Conservation (phyloP, 2,797 vertebrate species). For the Valencia hispanica region DNA sequence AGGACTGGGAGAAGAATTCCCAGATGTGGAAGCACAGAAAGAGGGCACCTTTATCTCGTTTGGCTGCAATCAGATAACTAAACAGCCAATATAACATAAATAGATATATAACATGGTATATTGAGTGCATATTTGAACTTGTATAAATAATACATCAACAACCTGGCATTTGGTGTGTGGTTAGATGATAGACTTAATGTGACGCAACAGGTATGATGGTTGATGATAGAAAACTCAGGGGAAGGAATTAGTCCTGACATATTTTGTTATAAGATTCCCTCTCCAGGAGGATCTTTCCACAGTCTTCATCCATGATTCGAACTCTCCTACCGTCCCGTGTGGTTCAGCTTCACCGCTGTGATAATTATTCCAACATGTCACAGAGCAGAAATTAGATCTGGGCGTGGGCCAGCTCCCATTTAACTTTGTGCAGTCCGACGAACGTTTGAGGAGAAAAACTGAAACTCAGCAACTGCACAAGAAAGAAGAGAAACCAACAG, state of each 20-base stretch:
- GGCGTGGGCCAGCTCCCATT: constrained; percentile 52
- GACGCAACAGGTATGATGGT: background rate
- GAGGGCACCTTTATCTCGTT: constrained; percentile 29
- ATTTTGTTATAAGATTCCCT: constrained; percentile 21
- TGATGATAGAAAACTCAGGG: constrained; percentile 12
- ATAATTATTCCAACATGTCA: constrained; percentile 74
- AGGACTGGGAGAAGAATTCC: constrained; percentile 42
- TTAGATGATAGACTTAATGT: background rate
- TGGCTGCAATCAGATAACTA: background rate
- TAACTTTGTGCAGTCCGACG: constrained; percentile 37
- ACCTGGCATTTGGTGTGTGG: background rate
- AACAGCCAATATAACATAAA: background rate
- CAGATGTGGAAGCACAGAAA: constrained; percentile 58
- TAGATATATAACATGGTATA: background rate
- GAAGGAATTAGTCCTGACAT: constrained; percentile 22
- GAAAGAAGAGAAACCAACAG: constrained; percentile 38
- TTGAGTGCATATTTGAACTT: background rate
- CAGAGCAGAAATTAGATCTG: constrained; percentile 55
- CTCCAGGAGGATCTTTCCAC: constrained; percentile 45
- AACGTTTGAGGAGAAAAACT: constrained; percentile 52
- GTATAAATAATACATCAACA: background rate
- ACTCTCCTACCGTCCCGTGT: constrained; percentile 50
- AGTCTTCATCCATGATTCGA: constrained; percentile 60
- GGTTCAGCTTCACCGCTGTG: constrained; percentile 59
- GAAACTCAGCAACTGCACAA: constrained; percentile 57